These are phyloP conservation scores for Meloidogyne exigua DNA, from an alignment of 1,140 invertebrate species.

Conservation along the genomic window DNA sequence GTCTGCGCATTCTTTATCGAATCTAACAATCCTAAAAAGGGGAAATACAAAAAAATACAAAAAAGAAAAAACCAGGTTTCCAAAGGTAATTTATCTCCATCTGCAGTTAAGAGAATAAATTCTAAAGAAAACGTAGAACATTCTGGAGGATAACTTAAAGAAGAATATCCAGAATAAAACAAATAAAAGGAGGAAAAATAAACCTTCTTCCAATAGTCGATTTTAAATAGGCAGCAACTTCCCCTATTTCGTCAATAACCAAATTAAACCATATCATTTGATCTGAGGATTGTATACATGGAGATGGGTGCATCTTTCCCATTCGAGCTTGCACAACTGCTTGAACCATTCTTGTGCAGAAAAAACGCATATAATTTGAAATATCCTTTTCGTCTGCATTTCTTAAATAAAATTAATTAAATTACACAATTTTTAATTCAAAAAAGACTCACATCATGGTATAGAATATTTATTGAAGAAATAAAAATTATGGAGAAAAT, in stretches of 20 bases:
- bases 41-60: slow-evolving; percentile 5
- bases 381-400: slow-evolving; percentile 32
- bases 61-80: slow-evolving; percentile 40
- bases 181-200: background rate
- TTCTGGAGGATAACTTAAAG: slow-evolving; percentile 46
- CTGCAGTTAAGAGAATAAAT: slow-evolving; percentile 52
- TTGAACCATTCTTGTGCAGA: slow-evolving; percentile 43
- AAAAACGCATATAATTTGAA: slow-evolving; percentile 45
- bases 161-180: background rate
- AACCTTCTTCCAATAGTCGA: slow-evolving; percentile 38
- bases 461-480: too few species aligned
- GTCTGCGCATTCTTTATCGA: slow-evolving; percentile 32
- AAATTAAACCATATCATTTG: slow-evolving; percentile 49
- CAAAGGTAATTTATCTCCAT: slow-evolving; percentile 45
- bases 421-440: background rate
- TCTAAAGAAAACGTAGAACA: slow-evolving; percentile 36
- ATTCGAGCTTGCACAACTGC: slow-evolving; percentile 46
- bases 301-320: slow-evolving; percentile 33
- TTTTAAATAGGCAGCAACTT: slow-evolving; percentile 52
- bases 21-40: slow-evolving; percentile 29
- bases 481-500: too few species aligned
- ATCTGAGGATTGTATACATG: slow-evolving; percentile 36
- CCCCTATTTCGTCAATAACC: slow-evolving; percentile 48
- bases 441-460: slow-evolving; percentile 23
- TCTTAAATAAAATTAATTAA: slow-evolving; percentile 8